Base-by-base conservation (phyloP, 2,888 invertebrate species). In the Eristalinus aeneus region DNA sequence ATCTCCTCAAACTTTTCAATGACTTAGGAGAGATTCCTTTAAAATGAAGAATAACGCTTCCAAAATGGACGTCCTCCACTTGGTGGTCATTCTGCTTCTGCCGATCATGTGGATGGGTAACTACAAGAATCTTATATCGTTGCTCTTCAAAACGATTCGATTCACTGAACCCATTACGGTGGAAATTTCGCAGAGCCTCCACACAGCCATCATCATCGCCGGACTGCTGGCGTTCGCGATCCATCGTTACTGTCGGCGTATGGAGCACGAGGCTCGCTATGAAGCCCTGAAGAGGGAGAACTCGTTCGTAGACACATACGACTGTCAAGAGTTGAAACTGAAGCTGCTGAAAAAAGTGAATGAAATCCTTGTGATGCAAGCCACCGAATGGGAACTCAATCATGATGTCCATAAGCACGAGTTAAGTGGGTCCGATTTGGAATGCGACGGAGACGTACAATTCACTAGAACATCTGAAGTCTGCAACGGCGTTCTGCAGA, bases 71-170 rank as follows among this genome's bases (percentile, higher is more conserved):
- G 56, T 68, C 16, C 81, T 85, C 8, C 31, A 76, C 9, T 10
- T 65, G 31, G 32, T 72, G 2, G 73, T 73, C 10, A 10, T 77
- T 0, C 2, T 83, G 0, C 68, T 88, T 6, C 11, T 84, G 11
- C 82, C 85, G 2, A 23, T 85, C 1, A 53, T 88, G 11, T 73
- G 79, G 67, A 6, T 79, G 16, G 81, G 85, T 11, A 84, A 86
- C 71, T 80, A 82, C 22, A 88, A 81, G 69, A 81, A 78, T 64
- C 72, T 84, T 12, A 82, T 88, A 12, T 80, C 83, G 10, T 76
- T 88, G 3, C 77, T 86, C 8, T 88, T 88, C 46, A 74, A 88
- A 71, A 80, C 46, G 9, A 87, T 88, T 11, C 67, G 54, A 12
- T 71, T 23, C 1, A 67, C 71, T 22, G 79, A 87, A 11, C 61